Base-by-base conservation (phyloP, 2,797 vertebrate species). In the Delichon dasypus region DNA sequence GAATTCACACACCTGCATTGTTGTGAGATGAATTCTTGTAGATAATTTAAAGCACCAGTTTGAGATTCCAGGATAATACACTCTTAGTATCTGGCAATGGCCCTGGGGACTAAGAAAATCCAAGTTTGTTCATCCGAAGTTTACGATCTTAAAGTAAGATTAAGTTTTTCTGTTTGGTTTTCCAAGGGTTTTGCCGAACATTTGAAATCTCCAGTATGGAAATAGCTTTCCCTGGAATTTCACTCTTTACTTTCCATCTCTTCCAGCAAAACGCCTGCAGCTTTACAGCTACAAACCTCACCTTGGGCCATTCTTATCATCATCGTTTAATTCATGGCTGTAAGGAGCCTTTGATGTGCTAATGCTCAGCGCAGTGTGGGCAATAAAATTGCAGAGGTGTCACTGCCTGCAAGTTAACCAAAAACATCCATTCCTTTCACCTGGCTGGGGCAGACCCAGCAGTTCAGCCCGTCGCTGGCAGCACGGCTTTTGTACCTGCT, bases 1-100 rank as follows among this genome's bases (percentile, higher is more conserved):
- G 94, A 79, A 89, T 76, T 94, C 73, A 34, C 83, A 78, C 76
- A 92, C 79, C 83, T 86, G 85, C 85, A 20, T 60, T 91, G 89
- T 91, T 93, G 54, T 16, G 7, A 57, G 88, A n/a, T 66, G 74
- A 50, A 50, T 25, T 82, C 88, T 85, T 67, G 55, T 36, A 75
- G 91, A 30, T 53, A 66, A 66, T 79, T 86, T 79, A 70, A 81
- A 92, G 65, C 53, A 57, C 30, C 14, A 5, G 16, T 32, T 88
- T 78, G 66, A 77, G 83, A 93, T 83, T 72, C 75, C 85, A 53
- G 75, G 48, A 14, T 80, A 82, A 84, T 57, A 12, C 3, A 20
- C 20, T 1, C 21, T 38, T 70, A 70, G 67, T 84, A 44, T 13
- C 66, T 73, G 77, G 71, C 91, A 88, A 10, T 44, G 77, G 38